Evolutionary conservation across 2,888 invertebrate genomes (phyloP), one percentile per base, ranked within the genome.

Genomic region (Trissolcus japonicus): DNA sequence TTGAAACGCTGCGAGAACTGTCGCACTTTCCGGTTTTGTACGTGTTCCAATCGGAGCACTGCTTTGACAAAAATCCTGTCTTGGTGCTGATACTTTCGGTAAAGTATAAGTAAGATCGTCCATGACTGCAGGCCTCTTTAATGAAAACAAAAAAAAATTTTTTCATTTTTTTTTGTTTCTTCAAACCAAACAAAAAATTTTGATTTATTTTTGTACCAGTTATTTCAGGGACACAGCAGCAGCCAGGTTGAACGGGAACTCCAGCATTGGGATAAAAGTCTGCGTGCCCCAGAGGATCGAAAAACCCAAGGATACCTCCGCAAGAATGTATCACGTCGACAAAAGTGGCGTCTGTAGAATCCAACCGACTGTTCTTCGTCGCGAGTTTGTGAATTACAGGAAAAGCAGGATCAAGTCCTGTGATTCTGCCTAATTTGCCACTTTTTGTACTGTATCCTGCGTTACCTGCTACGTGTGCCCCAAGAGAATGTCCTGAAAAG

Each of bases 81-180:
- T 85, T 85, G 0, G 86, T 87, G 59, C 83, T 86, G 14, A 91
- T 87, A 25, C 91, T 91, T 82, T 91, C 91, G 7, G 90, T 89
- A 74, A 90, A 91, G 80, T 90, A 90, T 9, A 82, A 73, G 14
- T 89, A 89, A 0, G 90, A 87, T 77, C 90, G 86, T 16, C 89
- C 90, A 76, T 91, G 91, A 77, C 90, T 90, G 76, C 90, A 90
- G 60, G 90, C 90, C 80, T 89, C 91, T 91, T 80, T 14, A 57
- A 87, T 51, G 41, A 40, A 11, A 25, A 16, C 86, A 72, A 46
- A 29, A 54, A 54, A 0, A 54, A 54, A 2, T 13, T 16, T 21
- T 35, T n/a, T 41, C 17, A 1, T 25, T 25, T 25, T 0, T 25
- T 25, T 4, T 25, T 21, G n/a, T n/a, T n/a, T n/a, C n/a, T n/a